Evolutionary conservation across 2,113 vertebrate genomes (phyloP), one percentile per base, ranked within the genome.

Genomic region (Colaptes auratus): DNA sequence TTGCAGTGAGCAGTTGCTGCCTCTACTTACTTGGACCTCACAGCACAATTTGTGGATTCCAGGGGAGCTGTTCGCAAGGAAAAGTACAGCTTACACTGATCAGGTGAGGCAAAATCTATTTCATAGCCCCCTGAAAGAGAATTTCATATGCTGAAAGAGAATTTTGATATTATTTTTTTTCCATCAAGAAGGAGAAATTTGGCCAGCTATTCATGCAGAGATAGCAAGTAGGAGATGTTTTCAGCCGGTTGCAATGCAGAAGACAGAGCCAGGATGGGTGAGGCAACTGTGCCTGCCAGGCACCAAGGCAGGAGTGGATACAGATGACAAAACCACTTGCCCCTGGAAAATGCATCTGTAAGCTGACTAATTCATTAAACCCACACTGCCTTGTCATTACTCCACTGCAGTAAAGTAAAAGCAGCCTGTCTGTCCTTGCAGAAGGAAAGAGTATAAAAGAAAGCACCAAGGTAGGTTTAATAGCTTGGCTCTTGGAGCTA

Each of bases 261-360:
- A 76, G 59, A 20, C 33, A 60, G 81, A 78, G 69, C 48, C 63
- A 82, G 61, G 28, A 63, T 63, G 71, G 52, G 46, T 61, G 85
- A 85, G 89, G 75, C 71, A 33, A 33, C 50, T 69, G 21, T 63
- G 66, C 48, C 77, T 85, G 63, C 64, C 63, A 91, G 71, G 67
- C 66, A 66, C 55, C 12, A 28, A 70, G 30, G 14, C 60, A 66
- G 56, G 25, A 77, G 39, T n/a, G 82, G 85, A 87, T 87, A 73
- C 18, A 82, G 56, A 96, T 74, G 84, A 76, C 59, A 92, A 95
- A 93, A 93, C 39, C 92, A 74, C 84, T 87, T 92, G 87, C 25
- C 67, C 31, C 56, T 94, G 89, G 60, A 89, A 96, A 92, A 92
- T 14, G 21, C 33, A 82, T 92, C 64, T 66, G 28, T 13, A 24